These are phyloP conservation scores for Lepisosteus oculatus DNA, from an alignment of 2,113 vertebrate genomes.

Conservation along the genomic window DNA sequence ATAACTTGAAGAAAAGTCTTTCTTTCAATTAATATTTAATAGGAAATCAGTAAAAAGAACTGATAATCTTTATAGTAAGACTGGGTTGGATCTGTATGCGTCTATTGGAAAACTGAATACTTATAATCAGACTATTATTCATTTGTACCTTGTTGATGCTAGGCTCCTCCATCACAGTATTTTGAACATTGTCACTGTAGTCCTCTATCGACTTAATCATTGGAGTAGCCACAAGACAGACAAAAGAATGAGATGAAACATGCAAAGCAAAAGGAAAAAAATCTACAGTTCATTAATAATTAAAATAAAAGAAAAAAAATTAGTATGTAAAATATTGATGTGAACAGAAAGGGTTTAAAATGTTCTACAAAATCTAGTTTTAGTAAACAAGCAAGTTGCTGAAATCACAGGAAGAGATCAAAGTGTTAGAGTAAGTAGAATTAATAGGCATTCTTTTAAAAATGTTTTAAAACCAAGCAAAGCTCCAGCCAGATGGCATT, in stretches of 20 bases:
- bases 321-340: constrained; percentile 5
- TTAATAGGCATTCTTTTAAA: background rate
- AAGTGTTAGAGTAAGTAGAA: background rate
- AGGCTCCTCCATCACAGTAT: constrained; percentile 75
- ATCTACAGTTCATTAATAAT: constrained; percentile 54
- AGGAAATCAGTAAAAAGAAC: too few relatives aligned
- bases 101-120: too few relatives aligned
- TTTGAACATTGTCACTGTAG: constrained; percentile 79
- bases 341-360: background rate
- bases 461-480: background rate
- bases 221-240: constrained; percentile 60
- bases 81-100: too few relatives aligned
- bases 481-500: background rate
- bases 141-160: constrained; percentile 80
- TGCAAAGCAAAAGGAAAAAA: constrained; percentile 47
- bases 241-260: constrained; percentile 61
- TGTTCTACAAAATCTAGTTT: background rate
- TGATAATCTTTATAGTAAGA: too few relatives aligned
- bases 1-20: too few relatives aligned
- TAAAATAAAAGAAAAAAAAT: constrained; percentile 1
- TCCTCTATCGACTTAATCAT: constrained; percentile 83
- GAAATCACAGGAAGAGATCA: background rate
- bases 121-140: too few relatives aligned
- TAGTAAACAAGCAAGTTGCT: constrained; percentile 1
- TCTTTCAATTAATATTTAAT: too few relatives aligned